Evolutionary conservation across 2,888 invertebrate genomes (phyloP).

Genomic region (Trissonchulus sp.): DNA sequence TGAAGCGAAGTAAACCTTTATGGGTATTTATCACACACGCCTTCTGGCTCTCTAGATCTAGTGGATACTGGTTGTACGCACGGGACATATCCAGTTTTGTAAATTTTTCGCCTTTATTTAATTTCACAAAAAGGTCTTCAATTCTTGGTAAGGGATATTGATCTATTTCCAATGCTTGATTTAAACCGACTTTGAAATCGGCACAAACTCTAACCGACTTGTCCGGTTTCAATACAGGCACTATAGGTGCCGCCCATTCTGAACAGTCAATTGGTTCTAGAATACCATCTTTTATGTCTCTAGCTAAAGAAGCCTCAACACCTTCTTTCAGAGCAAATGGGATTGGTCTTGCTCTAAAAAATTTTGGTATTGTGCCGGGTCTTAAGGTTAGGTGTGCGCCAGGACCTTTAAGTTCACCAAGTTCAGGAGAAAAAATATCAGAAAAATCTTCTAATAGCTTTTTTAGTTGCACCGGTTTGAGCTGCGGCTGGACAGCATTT

Average conservation of each 20-base stretch:
- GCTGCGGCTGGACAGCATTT: no score
- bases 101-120: slow-evolving; percentile 40
- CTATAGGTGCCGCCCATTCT: no score
- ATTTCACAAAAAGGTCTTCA: slow-evolving; percentile 33
- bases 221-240: slow-evolving; percentile 45
- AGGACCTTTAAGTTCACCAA: no score
- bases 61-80: slow-evolving; percentile 38
- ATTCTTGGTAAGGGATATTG: slow-evolving; percentile 35
- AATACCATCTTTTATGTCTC: no score
- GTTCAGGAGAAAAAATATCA: no score
- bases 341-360: no score
- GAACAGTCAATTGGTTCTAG: no score
- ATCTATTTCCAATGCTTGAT: slow-evolving; percentile 39
- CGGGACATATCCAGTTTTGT: slow-evolving; percentile 41
- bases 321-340: neutral
- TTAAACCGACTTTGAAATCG: slow-evolving; percentile 46
- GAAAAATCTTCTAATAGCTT: no score
- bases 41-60: slow-evolving; percentile 35
- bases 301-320: slow-evolving; percentile 39
- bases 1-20: slow-evolving; percentile 48
- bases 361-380: no score
- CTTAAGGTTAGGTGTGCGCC: no score
- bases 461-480: no score
- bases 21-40: slow-evolving; percentile 38
- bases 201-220: slow-evolving; percentile 46